Evolutionary conservation across 2,888 invertebrate genomes (phyloP).

Genomic region (Ischnus inquisitorius): DNA sequence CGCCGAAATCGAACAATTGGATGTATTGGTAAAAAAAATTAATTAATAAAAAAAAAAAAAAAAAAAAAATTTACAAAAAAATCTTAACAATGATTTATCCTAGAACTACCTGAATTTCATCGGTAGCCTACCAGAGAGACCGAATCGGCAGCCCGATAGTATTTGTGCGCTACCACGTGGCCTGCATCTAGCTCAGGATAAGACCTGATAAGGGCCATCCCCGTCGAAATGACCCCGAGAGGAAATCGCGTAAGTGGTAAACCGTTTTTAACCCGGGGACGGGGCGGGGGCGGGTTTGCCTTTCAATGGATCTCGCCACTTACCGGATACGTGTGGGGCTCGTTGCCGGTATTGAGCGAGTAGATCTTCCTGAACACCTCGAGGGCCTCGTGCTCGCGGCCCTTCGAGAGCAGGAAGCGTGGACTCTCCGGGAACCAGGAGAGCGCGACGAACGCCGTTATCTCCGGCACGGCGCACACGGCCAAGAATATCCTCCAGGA

Average conservation of each 20-base stretch:
- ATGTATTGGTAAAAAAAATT: not conserved
- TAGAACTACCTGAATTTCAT: slow-evolving; percentile 67
- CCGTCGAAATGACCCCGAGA: slow-evolving; percentile 13
- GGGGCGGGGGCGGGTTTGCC: too few relatives aligned
- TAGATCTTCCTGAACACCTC: slow-evolving; percentile 90
- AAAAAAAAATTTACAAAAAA: too few relatives aligned
- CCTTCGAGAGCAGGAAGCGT: slow-evolving; percentile 91
- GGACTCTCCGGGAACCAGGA: slow-evolving; percentile 92
- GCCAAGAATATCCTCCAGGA: slow-evolving; percentile 90
- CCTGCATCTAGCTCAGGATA: slow-evolving; percentile 56
- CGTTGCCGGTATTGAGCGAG: slow-evolving; percentile 88
- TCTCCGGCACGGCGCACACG: slow-evolving; percentile 89
- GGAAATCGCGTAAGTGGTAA: slow-evolving; percentile 35
- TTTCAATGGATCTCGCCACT: slow-evolving; percentile 73
- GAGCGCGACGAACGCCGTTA: slow-evolving; percentile 89
- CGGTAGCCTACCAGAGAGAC: slow-evolving; percentile 60
- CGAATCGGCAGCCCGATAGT: slow-evolving; percentile 63
- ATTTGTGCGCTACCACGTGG: slow-evolving; percentile 61
- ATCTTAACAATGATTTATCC: slow-evolving; percentile 48
- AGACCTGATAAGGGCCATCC: slow-evolving; percentile 35
- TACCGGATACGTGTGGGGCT: slow-evolving; percentile 90
- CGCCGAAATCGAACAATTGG: not conserved
- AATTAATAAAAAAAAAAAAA: too few relatives aligned
- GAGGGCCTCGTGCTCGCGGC: slow-evolving; percentile 89
- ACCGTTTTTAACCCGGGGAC: slow-evolving; percentile 19